Base-by-base conservation (phyloP, 2,888 invertebrate species). In the Xiphydria camelus region DNA sequence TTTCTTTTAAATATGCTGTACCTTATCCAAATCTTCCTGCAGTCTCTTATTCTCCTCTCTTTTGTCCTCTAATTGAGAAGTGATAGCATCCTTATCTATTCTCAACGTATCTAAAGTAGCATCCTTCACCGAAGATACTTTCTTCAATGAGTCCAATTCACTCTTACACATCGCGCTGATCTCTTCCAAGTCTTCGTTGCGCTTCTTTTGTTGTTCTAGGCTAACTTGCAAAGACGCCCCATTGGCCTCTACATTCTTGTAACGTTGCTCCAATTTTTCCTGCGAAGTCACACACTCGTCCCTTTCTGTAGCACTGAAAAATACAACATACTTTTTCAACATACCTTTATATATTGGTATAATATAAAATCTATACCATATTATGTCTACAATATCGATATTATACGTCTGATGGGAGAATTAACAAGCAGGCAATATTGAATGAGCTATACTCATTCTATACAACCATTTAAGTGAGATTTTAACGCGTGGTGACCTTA, bases 231-330 rank as follows among this genome's bases (percentile, higher is more conserved):
- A 31, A 0, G 55, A 57, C 9, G 62, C 66, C 2, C 61, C 38
- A 17, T 72, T 68, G 20, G 67, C 61, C 33, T 70, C 66, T 0
- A 61, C 51, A 4, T 46, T 55, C 38, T 70, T 71, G 23, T 61
- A 59, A 9, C 61, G 66, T 20, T 63, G 57, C 23, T 71, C 61
- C 5, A 66, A 47, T 18, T 57, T 62, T 34, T 57, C 63, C 15
- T 65, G 59, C 12, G 62, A 47, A 1, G 65, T 70, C 9, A 70
- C 57, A 41, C 73, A 76, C 40, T 68, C 66, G 45, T 75, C 73
- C 40, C 73, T 65, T 47, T 76, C 74, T 35, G 73, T 70, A 0
- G 64, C 66, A 20, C 76, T 76, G 47, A 29, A 61, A 56, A 43
- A 22, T 29, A n/a, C 21, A 21, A 35, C 33, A 44, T 10, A 44